Conservation (phyloP, 64 coral and sea anemone species). For the Stichodactyla mertensii region DNA sequence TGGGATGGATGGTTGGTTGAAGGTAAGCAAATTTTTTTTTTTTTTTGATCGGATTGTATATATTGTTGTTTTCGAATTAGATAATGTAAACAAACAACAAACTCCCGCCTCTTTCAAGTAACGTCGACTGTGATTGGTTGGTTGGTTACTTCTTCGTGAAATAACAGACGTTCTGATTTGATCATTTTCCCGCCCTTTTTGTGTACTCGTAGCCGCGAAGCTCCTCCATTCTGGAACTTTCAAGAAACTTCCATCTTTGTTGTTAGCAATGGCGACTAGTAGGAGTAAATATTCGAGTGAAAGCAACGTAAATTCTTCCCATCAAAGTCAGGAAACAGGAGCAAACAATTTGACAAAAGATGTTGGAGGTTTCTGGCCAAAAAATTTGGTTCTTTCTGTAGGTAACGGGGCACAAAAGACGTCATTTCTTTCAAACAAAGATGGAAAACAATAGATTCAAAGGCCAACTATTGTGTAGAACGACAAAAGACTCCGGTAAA, state of each 20-base stretch:
- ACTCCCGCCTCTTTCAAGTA: not conserved
- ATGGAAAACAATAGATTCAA: no score
- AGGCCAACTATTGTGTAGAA: no score
- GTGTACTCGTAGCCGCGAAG: not conserved
- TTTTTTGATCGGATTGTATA: no score
- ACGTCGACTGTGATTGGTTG: slow-evolving; percentile 8
- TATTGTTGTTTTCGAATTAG: no score
- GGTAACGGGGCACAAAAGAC: no score
- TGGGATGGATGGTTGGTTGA: no score
- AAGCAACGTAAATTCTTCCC: not conserved
- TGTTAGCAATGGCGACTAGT: not conserved
- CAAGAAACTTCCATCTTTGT: not conserved
- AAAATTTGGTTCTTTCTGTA: no score
- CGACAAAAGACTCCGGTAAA: no score
- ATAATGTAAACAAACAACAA: not conserved
- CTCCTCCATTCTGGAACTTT: not conserved
- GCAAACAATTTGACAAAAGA: not conserved
- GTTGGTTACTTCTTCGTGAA: not conserved
- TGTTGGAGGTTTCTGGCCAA: not conserved
- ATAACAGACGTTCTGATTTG: not conserved
- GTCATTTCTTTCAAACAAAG: no score
- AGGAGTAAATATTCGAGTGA: not conserved
- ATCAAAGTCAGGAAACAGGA: not conserved
- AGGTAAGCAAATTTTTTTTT: no score
- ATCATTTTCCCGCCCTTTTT: not conserved